Base-by-base conservation (phyloP, 2,113 vertebrate genomes). In the Chinchilla lanigera region DNA sequence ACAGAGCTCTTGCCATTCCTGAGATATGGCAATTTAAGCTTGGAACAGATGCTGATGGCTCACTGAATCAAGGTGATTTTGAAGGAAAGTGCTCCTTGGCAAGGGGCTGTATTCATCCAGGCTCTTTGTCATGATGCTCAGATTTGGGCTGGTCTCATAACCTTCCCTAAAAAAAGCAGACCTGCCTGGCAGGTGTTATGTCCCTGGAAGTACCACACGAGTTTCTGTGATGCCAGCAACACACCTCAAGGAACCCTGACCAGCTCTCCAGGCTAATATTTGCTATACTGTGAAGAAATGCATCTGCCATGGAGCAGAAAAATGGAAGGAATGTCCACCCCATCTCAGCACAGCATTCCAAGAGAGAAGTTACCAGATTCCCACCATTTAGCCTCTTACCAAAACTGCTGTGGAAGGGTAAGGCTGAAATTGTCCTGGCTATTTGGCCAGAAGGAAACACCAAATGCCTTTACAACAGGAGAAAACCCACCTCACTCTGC, bases 381-480 rank as follows among this genome's bases (percentile, higher is more conserved):
- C 60, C 67, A 81, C 47, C 44, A 38, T 89, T 71, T 93, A 73
- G 19, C 88, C 61, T 95, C 41, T 90, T 56, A 86, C 38, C 93
- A 97, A 97, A 96, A 83, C 92, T 95, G 44, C 85, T 93, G 67
- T 67, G 83, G 83, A 84, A 97, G 38, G 22, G 35, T 89, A 11
- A 93, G 87, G 47, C 73, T 96, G 67, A 94, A 95, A 83, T 90
- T 90, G 56, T 33, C 44, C 65, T 96, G 88, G 67, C 92, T 95
- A 3, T 96, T 94, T 96, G 86, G 52, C 89, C 94, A 65, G 91
- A 96, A 94, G 52, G 83, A 91, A 92, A 95, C 78, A 97, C 93
- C 97, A 97, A 97, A 97, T 97, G 94, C 98, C 97, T 98, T 97
- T 97, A 97, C 38, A 82, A 93, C 30, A 93, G 35, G 28, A 78